Conservation (phyloP, 23 tunicate genomes). For the Diplosoma virens region DNA sequence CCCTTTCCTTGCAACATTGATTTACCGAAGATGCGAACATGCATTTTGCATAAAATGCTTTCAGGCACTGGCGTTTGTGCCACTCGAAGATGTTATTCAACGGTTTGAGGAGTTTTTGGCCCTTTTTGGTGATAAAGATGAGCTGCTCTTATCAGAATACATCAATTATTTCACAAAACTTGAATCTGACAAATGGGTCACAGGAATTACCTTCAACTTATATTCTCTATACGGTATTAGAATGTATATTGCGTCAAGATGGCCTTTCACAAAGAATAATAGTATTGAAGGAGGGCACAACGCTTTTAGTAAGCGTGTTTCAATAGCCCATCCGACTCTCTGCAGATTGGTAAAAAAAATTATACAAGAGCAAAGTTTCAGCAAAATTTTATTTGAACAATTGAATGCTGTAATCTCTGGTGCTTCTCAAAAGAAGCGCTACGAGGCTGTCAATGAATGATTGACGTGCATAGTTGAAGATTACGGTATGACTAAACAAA, state of each 20-base stretch:
- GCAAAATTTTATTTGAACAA: neutral
- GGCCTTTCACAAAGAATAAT: neutral
- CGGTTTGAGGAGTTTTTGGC: neutral
- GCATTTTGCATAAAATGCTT: too few relatives aligned
- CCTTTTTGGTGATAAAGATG: neutral
- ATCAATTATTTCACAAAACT: neutral
- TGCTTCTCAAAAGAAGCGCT: neutral
- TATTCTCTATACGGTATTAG: neutral
- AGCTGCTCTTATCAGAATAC: too few relatives aligned
- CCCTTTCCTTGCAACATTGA: neutral
- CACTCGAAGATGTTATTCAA: neutral
- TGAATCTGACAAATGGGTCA: too few relatives aligned
- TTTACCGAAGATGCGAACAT: neutral
- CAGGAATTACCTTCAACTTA: neutral
- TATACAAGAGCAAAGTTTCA: neutral
- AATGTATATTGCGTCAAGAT: too few relatives aligned
- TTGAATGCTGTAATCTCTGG: too few relatives aligned
- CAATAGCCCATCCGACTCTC: neutral
- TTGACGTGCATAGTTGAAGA: too few relatives aligned
- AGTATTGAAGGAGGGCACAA: neutral
- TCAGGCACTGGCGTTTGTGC: neutral
- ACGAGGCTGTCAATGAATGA: neutral
- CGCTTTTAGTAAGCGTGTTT: too few relatives aligned
- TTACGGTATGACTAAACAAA: too few relatives aligned
- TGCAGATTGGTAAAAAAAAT: neutral